phyloP scores from a whole-genome alignment of 64 coral and sea anemone species.

The Pocillopora verrucosa region DNA sequence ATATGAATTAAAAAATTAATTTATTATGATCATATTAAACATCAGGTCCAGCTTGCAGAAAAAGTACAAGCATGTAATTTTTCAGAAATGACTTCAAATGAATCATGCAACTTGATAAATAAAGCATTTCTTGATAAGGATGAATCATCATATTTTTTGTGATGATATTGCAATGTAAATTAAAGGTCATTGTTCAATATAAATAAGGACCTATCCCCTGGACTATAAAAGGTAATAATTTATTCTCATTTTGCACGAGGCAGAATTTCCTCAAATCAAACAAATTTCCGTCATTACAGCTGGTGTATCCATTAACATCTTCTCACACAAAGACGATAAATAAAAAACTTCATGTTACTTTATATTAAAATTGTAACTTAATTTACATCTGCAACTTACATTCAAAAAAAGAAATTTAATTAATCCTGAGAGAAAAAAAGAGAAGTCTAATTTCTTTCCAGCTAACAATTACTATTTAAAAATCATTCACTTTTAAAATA shows the following conservation, averaged over 20 bases:
- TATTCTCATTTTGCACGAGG: background rate
- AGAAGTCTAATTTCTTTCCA: background rate
- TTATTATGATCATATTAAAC: background rate
- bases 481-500: too few species aligned
- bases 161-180: background rate
- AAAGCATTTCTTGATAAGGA: too few species aligned
- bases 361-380: background rate
- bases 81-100: background rate
- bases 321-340: background rate
- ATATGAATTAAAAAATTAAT: background rate
- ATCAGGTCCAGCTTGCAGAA: background rate
- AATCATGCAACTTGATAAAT: background rate
- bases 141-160: conserved; percentile 1
- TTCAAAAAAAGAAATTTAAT: background rate
- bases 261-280: conserved; percentile 7
- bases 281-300: background rate
- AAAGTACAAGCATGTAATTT: background rate
- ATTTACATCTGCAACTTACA: background rate
- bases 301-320: background rate
- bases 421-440: background rate
- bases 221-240: background rate
- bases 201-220: background rate
- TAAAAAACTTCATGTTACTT: background rate
- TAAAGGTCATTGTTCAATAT: conserved; percentile 5
- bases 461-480: too few species aligned